phyloP scores from a whole-genome alignment of 2,113 vertebrate species.

The Microcebus tavaratra region DNA sequence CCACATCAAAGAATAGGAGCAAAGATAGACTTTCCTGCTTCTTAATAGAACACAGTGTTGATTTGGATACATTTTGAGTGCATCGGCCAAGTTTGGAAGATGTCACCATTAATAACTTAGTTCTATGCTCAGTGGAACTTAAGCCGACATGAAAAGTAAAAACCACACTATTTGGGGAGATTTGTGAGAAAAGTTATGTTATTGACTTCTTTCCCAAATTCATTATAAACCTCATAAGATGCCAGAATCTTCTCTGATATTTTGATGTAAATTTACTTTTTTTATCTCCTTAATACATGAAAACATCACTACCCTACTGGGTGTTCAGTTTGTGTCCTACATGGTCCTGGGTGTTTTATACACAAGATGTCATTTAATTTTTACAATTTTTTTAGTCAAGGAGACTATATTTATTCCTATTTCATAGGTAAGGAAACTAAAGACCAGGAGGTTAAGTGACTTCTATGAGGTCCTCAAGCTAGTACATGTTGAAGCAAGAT shows the following conservation, averaged over 20 bases:
- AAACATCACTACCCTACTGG: not conserved
- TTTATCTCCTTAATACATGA: not conserved
- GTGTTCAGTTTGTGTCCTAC: not conserved
- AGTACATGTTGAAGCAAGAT: not conserved
- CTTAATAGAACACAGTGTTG: not conserved
- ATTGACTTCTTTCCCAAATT: not conserved
- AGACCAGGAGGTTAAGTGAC: not conserved
- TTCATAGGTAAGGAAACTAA: not conserved
- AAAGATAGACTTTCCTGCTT: not conserved
- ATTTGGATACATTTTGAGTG: not conserved
- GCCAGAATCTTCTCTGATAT: not conserved
- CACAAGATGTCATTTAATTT: not conserved
- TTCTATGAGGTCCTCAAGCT: not conserved
- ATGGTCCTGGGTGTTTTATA: not conserved
- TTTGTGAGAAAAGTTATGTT: not conserved
- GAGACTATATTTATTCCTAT: not conserved
- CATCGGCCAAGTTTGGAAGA: not conserved
- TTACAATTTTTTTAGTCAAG: not conserved
- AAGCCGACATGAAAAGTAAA: not conserved
- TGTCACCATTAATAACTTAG: not conserved
- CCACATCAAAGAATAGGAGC: not conserved
- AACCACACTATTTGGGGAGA: not conserved
- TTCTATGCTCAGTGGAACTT: not conserved
- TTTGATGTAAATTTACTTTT: not conserved
- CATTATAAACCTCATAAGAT: not conserved